Conservation (phyloP, 2,888 invertebrate species). For the Cecidostiba fungosa region DNA sequence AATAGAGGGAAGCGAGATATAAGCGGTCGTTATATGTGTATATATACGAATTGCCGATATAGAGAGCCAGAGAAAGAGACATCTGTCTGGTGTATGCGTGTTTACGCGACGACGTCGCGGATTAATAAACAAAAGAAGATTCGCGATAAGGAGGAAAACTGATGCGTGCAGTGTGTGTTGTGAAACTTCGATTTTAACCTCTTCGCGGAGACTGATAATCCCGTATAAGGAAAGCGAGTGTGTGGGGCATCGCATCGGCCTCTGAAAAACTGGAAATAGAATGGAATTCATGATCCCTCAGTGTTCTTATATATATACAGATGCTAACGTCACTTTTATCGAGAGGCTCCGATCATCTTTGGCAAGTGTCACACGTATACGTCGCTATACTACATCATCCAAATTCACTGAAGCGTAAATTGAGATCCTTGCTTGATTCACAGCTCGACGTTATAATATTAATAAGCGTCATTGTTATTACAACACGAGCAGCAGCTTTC, state of each 20-base stretch:
- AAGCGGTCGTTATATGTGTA: background rate
- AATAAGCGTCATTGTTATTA: slow-evolving; percentile 1
- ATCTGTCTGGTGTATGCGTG: background rate
- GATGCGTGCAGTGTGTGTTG: background rate
- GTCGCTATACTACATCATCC: background rate
- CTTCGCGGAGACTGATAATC: background rate
- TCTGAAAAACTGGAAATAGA: background rate
- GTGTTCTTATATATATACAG: background rate
- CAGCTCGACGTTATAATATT: background rate
- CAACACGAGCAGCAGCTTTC: background rate
- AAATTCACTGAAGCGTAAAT: background rate
- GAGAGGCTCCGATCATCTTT: background rate
- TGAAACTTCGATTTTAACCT: background rate
- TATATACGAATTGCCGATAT: background rate
- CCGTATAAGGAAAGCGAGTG: background rate
- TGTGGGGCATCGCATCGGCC: no score
- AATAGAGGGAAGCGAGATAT: background rate
- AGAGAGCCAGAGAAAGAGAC: background rate
- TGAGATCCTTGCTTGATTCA: background rate
- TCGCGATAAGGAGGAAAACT: background rate
- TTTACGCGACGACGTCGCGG: background rate
- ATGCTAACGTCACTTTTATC: background rate
- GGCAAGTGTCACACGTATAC: background rate
- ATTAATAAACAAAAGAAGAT: slow-evolving; percentile 28
- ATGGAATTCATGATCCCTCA: background rate